phyloP scores from a whole-genome alignment of 1,140 invertebrate species.

The Drosophila orosa region DNA sequence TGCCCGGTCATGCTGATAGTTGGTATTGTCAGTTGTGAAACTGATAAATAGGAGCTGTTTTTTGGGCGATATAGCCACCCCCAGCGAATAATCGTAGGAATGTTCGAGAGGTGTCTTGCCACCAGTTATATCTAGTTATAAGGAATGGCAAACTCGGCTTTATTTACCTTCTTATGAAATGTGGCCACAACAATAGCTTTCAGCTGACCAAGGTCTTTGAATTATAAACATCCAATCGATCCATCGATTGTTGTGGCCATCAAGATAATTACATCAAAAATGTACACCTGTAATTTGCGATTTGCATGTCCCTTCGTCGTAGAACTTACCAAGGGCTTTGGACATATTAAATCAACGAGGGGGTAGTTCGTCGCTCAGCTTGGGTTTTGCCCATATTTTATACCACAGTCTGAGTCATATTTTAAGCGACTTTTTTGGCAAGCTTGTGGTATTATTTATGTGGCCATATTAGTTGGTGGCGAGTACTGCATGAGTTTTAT shows the following conservation, averaged over 20 bases:
- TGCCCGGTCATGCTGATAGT: constrained; percentile 46
- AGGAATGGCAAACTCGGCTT: not conserved
- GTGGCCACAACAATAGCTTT: not conserved
- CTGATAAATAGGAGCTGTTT: constrained; percentile 32
- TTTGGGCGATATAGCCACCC: constrained; percentile 7
- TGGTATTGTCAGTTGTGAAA: constrained; percentile 41
- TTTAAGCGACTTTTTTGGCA: not conserved
- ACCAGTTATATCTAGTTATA: not conserved
- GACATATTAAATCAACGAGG: not conserved
- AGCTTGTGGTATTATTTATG: constrained; percentile 12
- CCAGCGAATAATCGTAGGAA: constrained; percentile 10
- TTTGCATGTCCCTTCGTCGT: constrained; percentile 26
- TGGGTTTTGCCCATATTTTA: constrained; percentile 1
- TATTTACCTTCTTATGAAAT: not conserved
- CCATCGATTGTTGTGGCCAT: constrained; percentile 6
- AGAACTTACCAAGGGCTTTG: not conserved
- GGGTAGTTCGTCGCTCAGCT: not conserved
- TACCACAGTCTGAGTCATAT: not conserved
- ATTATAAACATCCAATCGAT: constrained; percentile 4
- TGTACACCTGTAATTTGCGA: constrained; percentile 9
- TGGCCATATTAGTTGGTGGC: constrained; percentile 8
- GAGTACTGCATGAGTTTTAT: not conserved
- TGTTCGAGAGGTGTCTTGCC: constrained; percentile 16
- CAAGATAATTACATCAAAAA: constrained; percentile 20
- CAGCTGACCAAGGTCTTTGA: constrained; percentile 14